Percentiles rank a stretch among this genome's conserved stretches.
Evolutionary conservation across 2,888 invertebrate genomes (phyloP).

Genomic region (Brenthis ino): DNA sequence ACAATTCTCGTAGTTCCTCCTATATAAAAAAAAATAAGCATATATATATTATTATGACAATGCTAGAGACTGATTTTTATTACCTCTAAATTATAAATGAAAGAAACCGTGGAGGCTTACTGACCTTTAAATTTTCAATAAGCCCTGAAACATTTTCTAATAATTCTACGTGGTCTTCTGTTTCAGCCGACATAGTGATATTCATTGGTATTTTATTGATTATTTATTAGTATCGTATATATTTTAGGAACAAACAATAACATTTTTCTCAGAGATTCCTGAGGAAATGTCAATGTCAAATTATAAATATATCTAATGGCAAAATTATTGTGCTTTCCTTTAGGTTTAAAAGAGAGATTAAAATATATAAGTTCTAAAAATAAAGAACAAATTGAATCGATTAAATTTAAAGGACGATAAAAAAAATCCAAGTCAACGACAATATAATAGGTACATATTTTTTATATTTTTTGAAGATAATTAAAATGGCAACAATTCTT

Average conservation of each 20-base stretch:
- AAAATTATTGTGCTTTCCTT: too few species aligned
- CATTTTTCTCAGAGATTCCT: conserved; percentile 2
- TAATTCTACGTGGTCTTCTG: conserved; percentile 56
- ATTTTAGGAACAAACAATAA: conserved; percentile 21
- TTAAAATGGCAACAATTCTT: too few species aligned
- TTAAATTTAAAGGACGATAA: too few species aligned
- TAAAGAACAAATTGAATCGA: too few species aligned
- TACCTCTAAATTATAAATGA: conserved; percentile 6
- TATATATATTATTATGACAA: not conserved
- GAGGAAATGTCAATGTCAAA: not conserved
- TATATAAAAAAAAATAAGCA: conserved; percentile 52
- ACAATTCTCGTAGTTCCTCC: conserved; percentile 86
- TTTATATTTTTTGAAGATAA: too few species aligned
- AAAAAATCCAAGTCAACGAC: too few species aligned
- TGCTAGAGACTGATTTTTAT: not conserved
- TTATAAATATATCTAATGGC: too few species aligned
- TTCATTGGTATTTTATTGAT: conserved; percentile 15
- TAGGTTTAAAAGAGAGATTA: too few species aligned
- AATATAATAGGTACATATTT: too few species aligned
- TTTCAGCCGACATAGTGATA: conserved; percentile 53
- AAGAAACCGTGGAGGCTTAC: conserved; percentile 10
- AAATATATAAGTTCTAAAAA: too few species aligned
- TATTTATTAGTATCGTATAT: conserved; percentile 18
- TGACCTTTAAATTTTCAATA: conserved; percentile 61
- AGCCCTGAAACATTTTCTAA: conserved; percentile 59